Percentiles rank a stretch among this genome's conserved stretches.
These are phyloP conservation scores for Melanotus villosus DNA, from an alignment of 2,888 invertebrate genomes.

Conservation along the genomic window DNA sequence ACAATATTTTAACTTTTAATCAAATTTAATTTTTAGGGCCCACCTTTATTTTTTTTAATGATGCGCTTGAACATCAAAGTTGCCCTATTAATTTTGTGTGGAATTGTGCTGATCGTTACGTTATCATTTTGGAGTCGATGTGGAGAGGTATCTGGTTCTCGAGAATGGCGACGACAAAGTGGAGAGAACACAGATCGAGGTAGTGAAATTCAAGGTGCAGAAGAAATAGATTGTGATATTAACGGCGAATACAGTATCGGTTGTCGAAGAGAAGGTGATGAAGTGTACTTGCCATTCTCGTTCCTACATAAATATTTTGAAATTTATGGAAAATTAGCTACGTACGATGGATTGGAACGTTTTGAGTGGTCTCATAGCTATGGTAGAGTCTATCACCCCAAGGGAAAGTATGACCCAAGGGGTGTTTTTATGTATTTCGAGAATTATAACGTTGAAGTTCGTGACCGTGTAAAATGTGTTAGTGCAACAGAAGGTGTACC, in stretches of 20 bases:
- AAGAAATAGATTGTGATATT: constrained; percentile 89
- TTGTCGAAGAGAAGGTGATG: constrained; percentile 86
- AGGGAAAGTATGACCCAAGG: constrained; percentile 88
- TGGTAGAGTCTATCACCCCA: constrained; percentile 90
- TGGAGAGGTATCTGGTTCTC: constrained; percentile 70
- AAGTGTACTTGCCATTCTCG: constrained; percentile 93
- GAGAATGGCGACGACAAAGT: constrained; percentile 55
- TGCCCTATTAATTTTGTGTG: constrained; percentile 76
- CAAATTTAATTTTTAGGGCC: constrained; percentile 60
- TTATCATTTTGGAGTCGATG: constrained; percentile 85
- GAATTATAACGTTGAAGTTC: constrained; percentile 96
- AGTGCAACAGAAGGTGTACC: constrained; percentile 95
- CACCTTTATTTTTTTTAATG: constrained; percentile 74
- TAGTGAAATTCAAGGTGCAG: constrained; percentile 68
- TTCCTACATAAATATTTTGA: constrained; percentile 96
- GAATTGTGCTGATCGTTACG: constrained; percentile 77
- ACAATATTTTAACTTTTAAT: constrained; percentile 2
- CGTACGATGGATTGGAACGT: constrained; percentile 80
- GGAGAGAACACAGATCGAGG: constrained; percentile 54
- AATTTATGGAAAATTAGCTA: constrained; percentile 89
- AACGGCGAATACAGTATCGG: constrained; percentile 75
- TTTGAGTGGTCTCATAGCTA: constrained; percentile 98
- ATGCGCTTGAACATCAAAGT: constrained; percentile 86
- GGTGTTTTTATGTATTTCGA: constrained; percentile 98
- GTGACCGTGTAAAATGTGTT: constrained; percentile 96